phyloP scores from a whole-genome alignment of 2,113 vertebrate genomes.

The Nicator chloris region DNA sequence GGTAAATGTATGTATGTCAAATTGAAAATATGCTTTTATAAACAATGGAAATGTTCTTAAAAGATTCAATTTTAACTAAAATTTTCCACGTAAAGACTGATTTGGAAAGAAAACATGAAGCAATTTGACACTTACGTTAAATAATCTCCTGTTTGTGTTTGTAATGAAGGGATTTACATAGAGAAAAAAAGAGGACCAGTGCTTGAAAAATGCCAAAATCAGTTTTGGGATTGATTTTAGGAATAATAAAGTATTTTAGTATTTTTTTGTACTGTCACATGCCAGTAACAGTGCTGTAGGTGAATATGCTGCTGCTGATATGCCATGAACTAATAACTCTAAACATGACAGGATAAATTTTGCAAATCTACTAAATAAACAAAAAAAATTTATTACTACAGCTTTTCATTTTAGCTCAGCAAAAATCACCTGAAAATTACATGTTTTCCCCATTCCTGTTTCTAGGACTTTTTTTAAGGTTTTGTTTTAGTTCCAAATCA shows the following conservation, averaged over 20 bases:
- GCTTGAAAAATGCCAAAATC: neutral
- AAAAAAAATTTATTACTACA: neutral
- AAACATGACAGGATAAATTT: neutral
- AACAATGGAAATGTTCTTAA: neutral
- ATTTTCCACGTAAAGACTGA: neutral
- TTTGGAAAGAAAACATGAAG: neutral
- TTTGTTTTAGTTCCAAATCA: neutral
- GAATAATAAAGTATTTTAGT: neutral
- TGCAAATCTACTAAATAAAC: neutral
- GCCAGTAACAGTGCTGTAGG: neutral
- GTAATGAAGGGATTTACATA: neutral
- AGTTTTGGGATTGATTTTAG: neutral
- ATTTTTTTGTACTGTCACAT: neutral
- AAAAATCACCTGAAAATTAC: neutral
- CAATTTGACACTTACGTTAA: neutral
- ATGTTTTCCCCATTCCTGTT: neutral
- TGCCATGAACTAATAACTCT: neutral
- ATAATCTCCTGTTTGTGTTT: neutral
- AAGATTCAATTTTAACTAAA: neutral
- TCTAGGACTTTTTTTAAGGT: neutral
- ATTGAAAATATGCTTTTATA: neutral
- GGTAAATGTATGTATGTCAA: neutral
- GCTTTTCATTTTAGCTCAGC: neutral
- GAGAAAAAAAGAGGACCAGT: neutral
- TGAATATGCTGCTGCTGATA: neutral